Conservation (phyloP, 2,797 vertebrate species). For the Brachyrhaphis roseni region DNA sequence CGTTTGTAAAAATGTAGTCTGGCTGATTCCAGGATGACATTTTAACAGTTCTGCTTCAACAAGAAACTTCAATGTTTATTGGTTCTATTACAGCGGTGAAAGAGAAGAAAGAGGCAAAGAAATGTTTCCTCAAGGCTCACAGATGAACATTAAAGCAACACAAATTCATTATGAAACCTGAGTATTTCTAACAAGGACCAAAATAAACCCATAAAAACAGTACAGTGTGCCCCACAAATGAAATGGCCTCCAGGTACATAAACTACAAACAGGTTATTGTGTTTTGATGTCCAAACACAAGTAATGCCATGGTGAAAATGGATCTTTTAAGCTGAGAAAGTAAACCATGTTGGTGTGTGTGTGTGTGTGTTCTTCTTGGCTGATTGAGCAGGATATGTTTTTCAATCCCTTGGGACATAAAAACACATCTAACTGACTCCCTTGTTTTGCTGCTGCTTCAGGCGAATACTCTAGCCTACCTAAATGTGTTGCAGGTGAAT, state of each 20-base stretch:
- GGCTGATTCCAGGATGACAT: background rate
- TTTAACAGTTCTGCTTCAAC: background rate
- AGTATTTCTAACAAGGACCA: conserved; percentile 25
- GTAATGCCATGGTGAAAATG: conserved; percentile 18
- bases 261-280: background rate
- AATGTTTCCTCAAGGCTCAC: conserved; percentile 31
- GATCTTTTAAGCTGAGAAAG: conserved; percentile 28
- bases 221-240: background rate
- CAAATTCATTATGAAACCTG: conserved; percentile 40
- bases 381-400: conserved; percentile 6
- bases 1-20: background rate
- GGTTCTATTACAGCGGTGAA: conserved; percentile 15
- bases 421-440: conserved; percentile 24
- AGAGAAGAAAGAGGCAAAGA: conserved; percentile 37
- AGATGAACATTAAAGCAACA: conserved; percentile 42
- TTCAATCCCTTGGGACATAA: conserved; percentile 29
- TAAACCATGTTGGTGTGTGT: conserved; percentile 12
- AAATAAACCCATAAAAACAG: background rate
- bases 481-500: conserved; percentile 17
- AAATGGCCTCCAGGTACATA: background rate
- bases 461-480: background rate
- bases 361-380: background rate
- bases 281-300: background rate
- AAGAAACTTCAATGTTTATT: conserved; percentile 34
- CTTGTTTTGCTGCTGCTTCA: conserved; percentile 38